A percentile compares a stretch with the other conserved stretches of the same genome.
phyloP scores from a whole-genome alignment of 2,797 vertebrate species.

The Enteromius viviparus region DNA sequence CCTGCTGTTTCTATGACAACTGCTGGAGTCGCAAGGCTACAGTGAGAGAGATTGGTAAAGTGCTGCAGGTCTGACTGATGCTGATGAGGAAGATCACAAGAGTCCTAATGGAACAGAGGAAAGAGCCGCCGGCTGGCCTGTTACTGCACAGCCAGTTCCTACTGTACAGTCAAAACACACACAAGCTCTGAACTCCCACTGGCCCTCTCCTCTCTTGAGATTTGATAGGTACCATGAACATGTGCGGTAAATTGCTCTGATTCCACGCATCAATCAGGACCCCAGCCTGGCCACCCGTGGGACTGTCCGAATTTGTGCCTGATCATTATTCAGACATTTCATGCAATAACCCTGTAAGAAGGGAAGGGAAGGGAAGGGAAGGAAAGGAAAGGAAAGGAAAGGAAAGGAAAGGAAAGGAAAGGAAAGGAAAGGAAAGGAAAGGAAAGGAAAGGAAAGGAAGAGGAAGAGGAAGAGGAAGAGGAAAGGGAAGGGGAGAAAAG shows the following conservation, averaged over 20 bases:
- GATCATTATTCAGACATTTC: slow-evolving; percentile 40
- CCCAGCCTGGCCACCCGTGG: slow-evolving; percentile 3
- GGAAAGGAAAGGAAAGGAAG: not conserved
- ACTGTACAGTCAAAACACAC: slow-evolving; percentile 24
- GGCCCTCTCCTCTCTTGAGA: slow-evolving; percentile 27
- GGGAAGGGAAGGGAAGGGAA: not conserved
- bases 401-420: not conserved
- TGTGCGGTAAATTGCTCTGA: slow-evolving; percentile 57
- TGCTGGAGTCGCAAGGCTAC: slow-evolving; percentile 34
- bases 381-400: too few relatives aligned
- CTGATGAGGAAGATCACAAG: slow-evolving; percentile 40
- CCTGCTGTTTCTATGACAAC: slow-evolving; percentile 57
- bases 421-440: not conserved
- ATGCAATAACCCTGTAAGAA: slow-evolving; percentile 21
- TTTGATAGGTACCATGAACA: slow-evolving; percentile 28
- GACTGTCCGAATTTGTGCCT: slow-evolving; percentile 41
- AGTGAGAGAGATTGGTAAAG: slow-evolving; percentile 33
- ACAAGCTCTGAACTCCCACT: slow-evolving; percentile 6
- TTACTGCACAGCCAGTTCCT: slow-evolving; percentile 6
- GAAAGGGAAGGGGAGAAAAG: too few relatives aligned
- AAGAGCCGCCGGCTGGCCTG: not conserved
- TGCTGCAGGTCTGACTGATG: slow-evolving; percentile 27
- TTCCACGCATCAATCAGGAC: slow-evolving; percentile 55
- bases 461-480: too few relatives aligned
- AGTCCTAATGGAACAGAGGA: slow-evolving; percentile 39